phyloP scores from a whole-genome alignment of 2,888 invertebrate species.

The Elegia similella region DNA sequence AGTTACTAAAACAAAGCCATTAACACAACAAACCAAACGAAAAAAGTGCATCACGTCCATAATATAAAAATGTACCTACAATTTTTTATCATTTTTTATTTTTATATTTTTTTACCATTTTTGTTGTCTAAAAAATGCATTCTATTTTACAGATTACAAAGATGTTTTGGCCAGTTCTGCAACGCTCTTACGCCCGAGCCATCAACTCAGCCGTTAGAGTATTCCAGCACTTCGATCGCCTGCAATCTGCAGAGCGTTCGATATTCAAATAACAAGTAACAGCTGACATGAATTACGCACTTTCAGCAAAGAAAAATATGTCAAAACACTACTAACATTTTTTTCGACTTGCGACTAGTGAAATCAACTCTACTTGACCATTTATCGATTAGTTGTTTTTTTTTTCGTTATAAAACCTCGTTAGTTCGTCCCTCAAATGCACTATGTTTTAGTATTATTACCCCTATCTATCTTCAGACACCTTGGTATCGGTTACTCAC shows the following conservation, averaged over 20 bases:
- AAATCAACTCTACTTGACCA: slow-evolving; percentile 82
- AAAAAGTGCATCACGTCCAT: slow-evolving; percentile 76
- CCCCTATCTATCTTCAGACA: slow-evolving; percentile 66
- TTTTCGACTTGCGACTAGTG: slow-evolving; percentile 81
- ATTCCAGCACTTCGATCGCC: slow-evolving; percentile 56
- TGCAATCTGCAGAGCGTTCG: slow-evolving; percentile 34
- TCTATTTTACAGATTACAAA: slow-evolving; percentile 70
- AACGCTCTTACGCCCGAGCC: slow-evolving; percentile 63
- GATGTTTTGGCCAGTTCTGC: slow-evolving; percentile 51
- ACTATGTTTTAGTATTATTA: slow-evolving; percentile 73
- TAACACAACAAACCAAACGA: slow-evolving; percentile 69
- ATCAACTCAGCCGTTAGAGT: slow-evolving; percentile 55
- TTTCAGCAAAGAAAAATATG: slow-evolving; percentile 83
- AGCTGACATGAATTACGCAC: slow-evolving; percentile 83
- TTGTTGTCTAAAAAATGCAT: slow-evolving; percentile 67
- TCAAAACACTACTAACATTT: slow-evolving; percentile 82
- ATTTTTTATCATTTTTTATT: slow-evolving; percentile 55
- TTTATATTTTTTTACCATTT: slow-evolving; percentile 51
- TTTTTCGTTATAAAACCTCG: slow-evolving; percentile 63
- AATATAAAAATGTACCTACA: slow-evolving; percentile 62
- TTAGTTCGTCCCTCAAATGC: slow-evolving; percentile 74
- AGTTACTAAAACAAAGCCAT: slow-evolving; percentile 74
- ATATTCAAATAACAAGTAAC: slow-evolving; percentile 67
- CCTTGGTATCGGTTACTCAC: slow-evolving; percentile 48
- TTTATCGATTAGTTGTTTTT: slow-evolving; percentile 73